phyloP scores from a whole-genome alignment of 1,140 invertebrate genomes.

The Rhopalosiphum maidis region DNA sequence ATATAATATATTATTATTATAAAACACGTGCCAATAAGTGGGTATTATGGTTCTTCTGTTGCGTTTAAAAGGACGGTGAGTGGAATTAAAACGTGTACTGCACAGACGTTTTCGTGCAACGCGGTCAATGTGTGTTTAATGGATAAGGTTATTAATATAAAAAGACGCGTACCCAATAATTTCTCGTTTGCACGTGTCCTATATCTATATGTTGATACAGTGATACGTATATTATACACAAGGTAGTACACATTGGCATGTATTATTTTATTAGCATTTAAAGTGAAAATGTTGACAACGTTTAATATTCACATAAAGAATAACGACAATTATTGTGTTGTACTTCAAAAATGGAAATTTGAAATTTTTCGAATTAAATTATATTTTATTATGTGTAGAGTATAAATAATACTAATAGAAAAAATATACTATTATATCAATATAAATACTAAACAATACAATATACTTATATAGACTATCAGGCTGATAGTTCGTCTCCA shows the following conservation, averaged over 20 bases:
- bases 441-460: too few relatives aligned
- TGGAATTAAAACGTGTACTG: not conserved
- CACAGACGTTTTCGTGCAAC: not conserved
- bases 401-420: too few relatives aligned
- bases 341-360: too few relatives aligned
- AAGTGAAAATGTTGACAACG: too few relatives aligned
- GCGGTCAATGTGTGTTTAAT: not conserved
- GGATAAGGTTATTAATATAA: slow-evolving; percentile 7
- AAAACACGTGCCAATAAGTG: not conserved
- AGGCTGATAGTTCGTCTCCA: too few relatives aligned
- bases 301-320: too few relatives aligned
- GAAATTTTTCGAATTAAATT: too few relatives aligned
- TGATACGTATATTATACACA: not conserved
- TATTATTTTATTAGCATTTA: not conserved
- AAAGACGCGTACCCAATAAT: not conserved
- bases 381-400: too few relatives aligned
- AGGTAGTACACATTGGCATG: not conserved
- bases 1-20: not conserved
- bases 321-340: too few relatives aligned
- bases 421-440: too few relatives aligned
- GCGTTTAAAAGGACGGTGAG: not conserved
- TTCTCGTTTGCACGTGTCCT: not conserved
- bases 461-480: too few relatives aligned
- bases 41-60: not conserved
- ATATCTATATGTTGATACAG: not conserved